Base-by-base conservation (phyloP, 2,797 vertebrate species). In the Falco peregrinus region DNA sequence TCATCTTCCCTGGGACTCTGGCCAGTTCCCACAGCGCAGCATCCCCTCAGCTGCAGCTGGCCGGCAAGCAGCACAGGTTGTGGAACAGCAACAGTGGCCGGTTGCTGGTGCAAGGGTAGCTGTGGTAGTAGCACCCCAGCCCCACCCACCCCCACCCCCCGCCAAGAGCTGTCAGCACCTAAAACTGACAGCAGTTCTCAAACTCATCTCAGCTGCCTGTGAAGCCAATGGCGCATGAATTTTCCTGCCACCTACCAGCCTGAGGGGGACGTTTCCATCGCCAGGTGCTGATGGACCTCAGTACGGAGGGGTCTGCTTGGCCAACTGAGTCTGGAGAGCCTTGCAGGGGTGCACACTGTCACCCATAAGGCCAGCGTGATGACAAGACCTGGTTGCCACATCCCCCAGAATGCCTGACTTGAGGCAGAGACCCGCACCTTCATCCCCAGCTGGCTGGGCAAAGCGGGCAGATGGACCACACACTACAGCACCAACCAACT, bases 231-330 rank as follows among this genome's bases (percentile, higher is more conserved):
- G 43, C 65, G 47, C 37, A 9, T 4, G 5, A 12, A 19, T 73
- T 78, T 82, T 77, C n/a, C 19, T 81, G 24, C 43, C 25, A 6
- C 4, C 10, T 31, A n/a, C 31, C 45, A 81, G 69, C 0, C 0
- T 11, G 37, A 94, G 17, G 6, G 16, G 17, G 24, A 18, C 2
- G 2, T 60, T 65, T 50, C n/a, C 63, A 47, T 5, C 71, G 20
- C 43, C 54, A 39, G 13, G 5, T 35, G 13, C 9, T 20, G 33
- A 29, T 9, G 64, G 35, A 59, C 41, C 16, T 74, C 70, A 54
- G 48, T 16, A 7, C 0, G 2, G 39, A 39, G 41, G 51, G 11
- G 2, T 67, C 63, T n/a, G 9, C 60, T 45, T n/a, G 45, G 43
- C 68, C 75, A 92, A 1, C 7, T 13, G 33, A 28, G 5, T 10